Percentiles rank a stretch among this genome's conserved stretches.
These are phyloP conservation scores for Gasterosteus nipponicus DNA, from an alignment of 2,113 vertebrate species.

Conservation along the genomic window DNA sequence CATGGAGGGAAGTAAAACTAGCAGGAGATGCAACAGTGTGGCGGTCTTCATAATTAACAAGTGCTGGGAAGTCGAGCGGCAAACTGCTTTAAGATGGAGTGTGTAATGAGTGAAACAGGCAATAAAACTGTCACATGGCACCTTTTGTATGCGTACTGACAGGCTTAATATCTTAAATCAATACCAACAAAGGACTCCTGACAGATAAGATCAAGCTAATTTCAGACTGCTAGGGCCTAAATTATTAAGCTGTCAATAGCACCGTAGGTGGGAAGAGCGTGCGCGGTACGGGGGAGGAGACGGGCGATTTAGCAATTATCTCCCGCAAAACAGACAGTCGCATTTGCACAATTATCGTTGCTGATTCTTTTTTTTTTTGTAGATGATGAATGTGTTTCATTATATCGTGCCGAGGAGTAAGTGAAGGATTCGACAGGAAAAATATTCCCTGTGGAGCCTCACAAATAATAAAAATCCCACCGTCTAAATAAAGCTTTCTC, in stretches of 20 bases:
- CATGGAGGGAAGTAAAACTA: conserved; percentile 30
- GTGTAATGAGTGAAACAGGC: conserved; percentile 62
- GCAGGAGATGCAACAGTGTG: conserved; percentile 42
- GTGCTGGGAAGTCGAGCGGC: conserved; percentile 31
- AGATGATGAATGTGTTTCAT: conserved; percentile 85
- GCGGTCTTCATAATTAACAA: conserved; percentile 63
- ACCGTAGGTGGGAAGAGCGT: conserved; percentile 39
- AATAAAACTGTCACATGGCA: conserved; percentile 69
- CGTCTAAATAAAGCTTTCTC: conserved; percentile 75
- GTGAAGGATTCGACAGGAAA: conserved; percentile 56
- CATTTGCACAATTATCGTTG: conserved; percentile 61
- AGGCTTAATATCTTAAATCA: conserved; percentile 80
- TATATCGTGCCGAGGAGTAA: conserved; percentile 58
- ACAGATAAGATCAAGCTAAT: conserved; percentile 82
- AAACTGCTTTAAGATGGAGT: conserved; percentile 32
- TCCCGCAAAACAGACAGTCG: conserved; percentile 71
- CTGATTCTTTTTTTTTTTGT: conserved; percentile 19
- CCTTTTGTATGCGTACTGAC: conserved; percentile 72
- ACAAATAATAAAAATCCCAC: conserved; percentile 72
- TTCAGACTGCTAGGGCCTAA: conserved; percentile 73
- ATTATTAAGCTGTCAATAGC: conserved; percentile 80
- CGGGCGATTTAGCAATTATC: conserved; percentile 73
- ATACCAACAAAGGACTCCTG: conserved; percentile 72
- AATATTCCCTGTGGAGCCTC: conserved; percentile 62
- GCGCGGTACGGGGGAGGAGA: conserved; percentile 24